Conservation (phyloP, 2,113 vertebrate species). For the Rhizomys pruinosus region DNA sequence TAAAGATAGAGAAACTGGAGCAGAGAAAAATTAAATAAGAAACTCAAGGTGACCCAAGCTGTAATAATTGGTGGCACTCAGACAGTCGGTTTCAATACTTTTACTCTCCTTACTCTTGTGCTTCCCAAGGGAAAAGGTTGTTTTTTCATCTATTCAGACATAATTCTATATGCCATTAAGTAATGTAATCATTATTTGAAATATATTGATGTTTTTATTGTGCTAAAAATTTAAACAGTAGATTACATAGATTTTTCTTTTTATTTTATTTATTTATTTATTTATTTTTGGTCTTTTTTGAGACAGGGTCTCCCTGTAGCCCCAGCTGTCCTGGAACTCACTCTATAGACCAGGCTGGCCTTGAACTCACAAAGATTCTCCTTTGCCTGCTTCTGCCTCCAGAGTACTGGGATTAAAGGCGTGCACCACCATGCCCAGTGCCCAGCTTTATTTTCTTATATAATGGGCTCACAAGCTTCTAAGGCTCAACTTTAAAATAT, state of each 20-base stretch:
- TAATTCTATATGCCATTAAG: neutral
- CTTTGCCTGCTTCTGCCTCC: too few species aligned
- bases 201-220: neutral
- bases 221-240: constrained; percentile 11
- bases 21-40: neutral
- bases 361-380: too few species aligned
- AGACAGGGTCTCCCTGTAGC: too few species aligned
- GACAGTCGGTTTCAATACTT: neutral
- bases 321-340: too few species aligned
- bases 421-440: too few species aligned
- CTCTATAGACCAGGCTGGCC: too few species aligned
- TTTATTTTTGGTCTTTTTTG: too few species aligned
- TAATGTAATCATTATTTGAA: neutral
- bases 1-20: neutral
- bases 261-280: too few species aligned
- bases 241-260: constrained; percentile 1
- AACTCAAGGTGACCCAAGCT: neutral
- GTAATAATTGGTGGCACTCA: neutral
- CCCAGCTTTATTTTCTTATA: neutral
- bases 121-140: neutral
- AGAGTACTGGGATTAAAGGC: too few species aligned
- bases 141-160: neutral
- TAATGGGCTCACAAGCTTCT: neutral
- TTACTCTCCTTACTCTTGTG: neutral
- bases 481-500: neutral